Base-by-base conservation (phyloP, 2,888 invertebrate genomes). In the Galerucella pusilla region DNA sequence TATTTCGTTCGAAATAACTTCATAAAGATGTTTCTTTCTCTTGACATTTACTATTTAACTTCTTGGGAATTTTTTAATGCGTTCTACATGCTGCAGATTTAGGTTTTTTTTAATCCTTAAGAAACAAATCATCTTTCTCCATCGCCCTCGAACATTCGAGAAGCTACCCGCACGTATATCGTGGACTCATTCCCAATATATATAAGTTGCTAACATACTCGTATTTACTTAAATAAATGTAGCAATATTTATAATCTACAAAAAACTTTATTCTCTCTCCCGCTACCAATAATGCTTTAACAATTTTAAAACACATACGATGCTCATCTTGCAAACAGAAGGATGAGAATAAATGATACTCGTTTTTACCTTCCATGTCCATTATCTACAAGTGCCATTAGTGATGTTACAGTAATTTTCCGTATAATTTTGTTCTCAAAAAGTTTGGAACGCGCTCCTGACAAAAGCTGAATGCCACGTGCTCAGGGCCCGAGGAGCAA, bases 401-500 rank as follows among this genome's bases (percentile, higher is more conserved):
- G 70, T 73, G 75, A 72, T 69, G 73, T 74, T 70, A 70, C 74
- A 65, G 69, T 68, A 69, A 68, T 70, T 69, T 69, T 73, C 65
- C 66, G 70, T 69, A 72, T 75, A 75, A 77, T 71, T 75, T 73
- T 68, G 73, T 68, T 71, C 73, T 68, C 67, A 75, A 77, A 77
- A 73, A 59, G 63, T 67, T 46, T 64, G 57, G 64, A 65, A 66
- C 72, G 71, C 77, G 73, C 68, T 71, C 63, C 57, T 75, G 69
- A 72, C 71, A 72, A 70, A 72, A 71, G 75, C 74, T 66, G 73
- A 65, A 71, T 71, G 75, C 77, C 78, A 77, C 78, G 78, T 78
- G 78, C 78, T 78, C 69, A 35, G 61, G 35, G 72, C 78, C 65
- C 67, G 73, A 79, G 78, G 78, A 79, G 75, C 75, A 78, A 75